Evolutionary conservation across 2,797 vertebrate species (phyloP).

Genomic region (Oreonectes daqikongensis): DNA sequence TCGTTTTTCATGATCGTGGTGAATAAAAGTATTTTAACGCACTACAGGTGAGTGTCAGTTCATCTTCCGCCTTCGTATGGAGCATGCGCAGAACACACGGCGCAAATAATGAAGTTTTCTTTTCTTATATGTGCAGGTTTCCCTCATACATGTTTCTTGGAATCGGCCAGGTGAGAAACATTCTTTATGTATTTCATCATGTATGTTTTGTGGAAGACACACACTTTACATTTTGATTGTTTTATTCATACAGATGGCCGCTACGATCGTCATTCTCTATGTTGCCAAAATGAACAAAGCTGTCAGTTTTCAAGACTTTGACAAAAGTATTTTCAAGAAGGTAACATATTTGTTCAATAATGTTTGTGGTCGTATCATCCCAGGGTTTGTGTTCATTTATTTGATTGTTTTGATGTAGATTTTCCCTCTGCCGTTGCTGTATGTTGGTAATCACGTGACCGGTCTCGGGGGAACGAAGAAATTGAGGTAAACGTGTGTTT

Average conservation of each 20-base stretch:
- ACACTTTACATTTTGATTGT: too few relatives aligned
- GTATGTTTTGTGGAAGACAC: not conserved
- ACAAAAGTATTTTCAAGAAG: constrained; percentile 82
- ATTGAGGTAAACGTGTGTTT: constrained; percentile 79
- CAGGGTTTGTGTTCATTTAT: too few relatives aligned
- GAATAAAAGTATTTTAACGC: constrained; percentile 88
- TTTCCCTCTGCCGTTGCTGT: constrained; percentile 90
- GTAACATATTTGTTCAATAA: constrained; percentile 65
- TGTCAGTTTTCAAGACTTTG: constrained; percentile 89
- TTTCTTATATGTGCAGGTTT: constrained; percentile 64
- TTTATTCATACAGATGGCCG: constrained; percentile 79
- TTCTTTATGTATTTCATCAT: not conserved
- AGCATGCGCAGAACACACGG: not conserved
- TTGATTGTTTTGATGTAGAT: constrained; percentile 71
- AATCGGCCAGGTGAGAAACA: constrained; percentile 74
- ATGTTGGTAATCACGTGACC: constrained; percentile 89
- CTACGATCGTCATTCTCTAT: constrained; percentile 87
- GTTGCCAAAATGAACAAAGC: constrained; percentile 81
- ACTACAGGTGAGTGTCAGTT: constrained; percentile 80
- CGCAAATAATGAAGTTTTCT: not conserved
- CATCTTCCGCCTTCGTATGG: constrained; percentile 8
- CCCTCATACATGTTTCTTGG: constrained; percentile 76
- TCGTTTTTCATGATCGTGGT: constrained; percentile 87
- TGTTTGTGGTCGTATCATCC: not conserved
- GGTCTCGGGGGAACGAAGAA: constrained; percentile 92